Percentiles rank a stretch among this genome's conserved stretches.
These are phyloP conservation scores for Leptobrachium ailaonicum DNA, from an alignment of 2,113 vertebrate species.

Conservation along the genomic window DNA sequence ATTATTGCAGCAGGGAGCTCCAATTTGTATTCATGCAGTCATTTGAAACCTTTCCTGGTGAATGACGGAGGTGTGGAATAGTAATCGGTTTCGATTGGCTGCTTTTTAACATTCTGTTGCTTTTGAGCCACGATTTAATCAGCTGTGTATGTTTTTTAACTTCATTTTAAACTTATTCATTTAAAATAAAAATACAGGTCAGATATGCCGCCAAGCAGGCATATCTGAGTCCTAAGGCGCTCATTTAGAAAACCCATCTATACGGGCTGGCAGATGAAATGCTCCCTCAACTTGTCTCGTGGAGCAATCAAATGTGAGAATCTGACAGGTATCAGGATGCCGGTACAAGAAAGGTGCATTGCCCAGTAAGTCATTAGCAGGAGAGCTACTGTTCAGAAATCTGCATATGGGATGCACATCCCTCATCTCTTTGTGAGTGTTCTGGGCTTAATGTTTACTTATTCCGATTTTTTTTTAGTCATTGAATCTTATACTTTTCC, in stretches of 20 bases:
- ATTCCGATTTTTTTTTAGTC: not conserved
- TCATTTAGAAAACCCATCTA: constrained; percentile 49
- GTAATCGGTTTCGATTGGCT: constrained; percentile 35
- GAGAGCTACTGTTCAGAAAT: constrained; percentile 32
- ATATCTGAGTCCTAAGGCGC: constrained; percentile 45
- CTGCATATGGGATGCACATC: constrained; percentile 18
- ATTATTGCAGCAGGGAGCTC: constrained; percentile 55
- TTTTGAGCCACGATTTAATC: constrained; percentile 52
- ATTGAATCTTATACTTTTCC: constrained; percentile 41
- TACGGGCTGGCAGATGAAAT: constrained; percentile 29
- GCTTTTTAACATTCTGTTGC: constrained; percentile 53
- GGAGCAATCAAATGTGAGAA: constrained; percentile 57
- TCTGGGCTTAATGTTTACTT: constrained; percentile 1
- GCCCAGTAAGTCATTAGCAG: constrained; percentile 44
- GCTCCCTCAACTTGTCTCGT: constrained; percentile 33
- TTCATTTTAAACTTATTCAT: constrained; percentile 48
- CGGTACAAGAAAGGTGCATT: constrained; percentile 25
- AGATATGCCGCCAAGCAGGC: constrained; percentile 46
- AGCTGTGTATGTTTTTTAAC: constrained; percentile 39
- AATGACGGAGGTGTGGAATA: constrained; percentile 54
- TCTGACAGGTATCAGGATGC: constrained; percentile 40
- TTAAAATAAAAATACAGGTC: constrained; percentile 48
- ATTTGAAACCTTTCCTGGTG: constrained; percentile 39
- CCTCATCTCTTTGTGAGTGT: constrained; percentile 34
- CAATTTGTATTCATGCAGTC: constrained; percentile 53